Evolutionary conservation across 2,113 vertebrate species (phyloP).

Genomic region (Callipepla squamata): DNA sequence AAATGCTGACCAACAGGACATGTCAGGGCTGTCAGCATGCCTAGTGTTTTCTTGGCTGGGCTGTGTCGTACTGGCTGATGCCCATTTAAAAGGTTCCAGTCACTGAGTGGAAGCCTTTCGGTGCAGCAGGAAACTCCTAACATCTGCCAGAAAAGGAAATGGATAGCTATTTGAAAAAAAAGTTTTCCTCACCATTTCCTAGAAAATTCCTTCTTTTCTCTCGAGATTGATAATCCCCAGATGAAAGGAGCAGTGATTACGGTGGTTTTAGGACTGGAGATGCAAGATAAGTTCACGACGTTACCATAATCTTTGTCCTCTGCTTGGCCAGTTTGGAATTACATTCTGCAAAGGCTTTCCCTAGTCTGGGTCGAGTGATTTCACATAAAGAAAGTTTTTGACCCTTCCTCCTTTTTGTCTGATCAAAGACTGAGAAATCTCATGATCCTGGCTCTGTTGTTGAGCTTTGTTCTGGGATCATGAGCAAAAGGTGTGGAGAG

Average conservation of each 20-base stretch:
- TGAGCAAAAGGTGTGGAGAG: not conserved
- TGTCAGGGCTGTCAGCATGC: slow-evolving; percentile 45
- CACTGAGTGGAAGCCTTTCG: slow-evolving; percentile 30
- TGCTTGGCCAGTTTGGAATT: not conserved
- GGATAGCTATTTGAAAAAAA: slow-evolving; percentile 7
- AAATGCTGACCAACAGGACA: slow-evolving; percentile 45
- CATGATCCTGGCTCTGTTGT: not conserved
- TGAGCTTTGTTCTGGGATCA: not conserved
- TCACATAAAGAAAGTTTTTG: not conserved
- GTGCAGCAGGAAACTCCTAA: slow-evolving; percentile 14
- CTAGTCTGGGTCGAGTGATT: not conserved
- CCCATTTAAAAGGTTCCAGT: slow-evolving; percentile 49
- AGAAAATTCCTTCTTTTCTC: slow-evolving; percentile 3
- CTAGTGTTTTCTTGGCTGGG: not conserved
- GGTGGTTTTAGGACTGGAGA: not conserved
- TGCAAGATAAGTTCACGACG: not conserved
- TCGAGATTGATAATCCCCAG: not conserved
- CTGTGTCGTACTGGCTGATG: not conserved
- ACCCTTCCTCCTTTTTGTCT: not conserved
- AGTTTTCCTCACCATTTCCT: not conserved
- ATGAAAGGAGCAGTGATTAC: slow-evolving; percentile 1
- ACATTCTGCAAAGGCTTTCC: not conserved
- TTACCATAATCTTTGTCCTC: not conserved
- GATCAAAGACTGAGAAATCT: not conserved
- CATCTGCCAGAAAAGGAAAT: slow-evolving; percentile 13